phyloP scores from a whole-genome alignment of 2,113 vertebrate genomes.

The Takifugu bimaculatus region DNA sequence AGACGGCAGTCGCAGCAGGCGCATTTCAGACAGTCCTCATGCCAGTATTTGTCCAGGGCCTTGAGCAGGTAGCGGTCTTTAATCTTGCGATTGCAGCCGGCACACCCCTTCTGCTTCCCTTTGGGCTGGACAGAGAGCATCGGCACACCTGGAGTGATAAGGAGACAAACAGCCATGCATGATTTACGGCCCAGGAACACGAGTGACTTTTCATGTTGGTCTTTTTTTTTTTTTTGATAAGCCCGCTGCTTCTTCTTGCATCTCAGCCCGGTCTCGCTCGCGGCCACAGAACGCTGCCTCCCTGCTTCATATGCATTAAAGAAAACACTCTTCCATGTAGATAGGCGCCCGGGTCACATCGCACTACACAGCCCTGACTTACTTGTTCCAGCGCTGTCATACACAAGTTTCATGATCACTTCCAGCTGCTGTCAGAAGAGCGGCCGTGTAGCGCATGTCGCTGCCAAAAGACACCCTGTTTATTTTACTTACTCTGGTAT shows the following conservation, averaged over 20 bases:
- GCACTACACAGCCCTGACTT: constrained; percentile 52
- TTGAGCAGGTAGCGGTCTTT: constrained; percentile 99
- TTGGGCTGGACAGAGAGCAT: constrained; percentile 99
- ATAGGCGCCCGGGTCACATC: constrained; percentile 71
- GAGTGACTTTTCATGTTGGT: constrained; percentile 72
- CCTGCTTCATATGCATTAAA: constrained; percentile 76
- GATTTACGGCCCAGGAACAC: constrained; percentile 74
- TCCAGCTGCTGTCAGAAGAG: constrained; percentile 28
- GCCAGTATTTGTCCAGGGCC: constrained; percentile 99
- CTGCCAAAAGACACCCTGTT: constrained; percentile 31
- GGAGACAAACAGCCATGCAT: constrained; percentile 70
- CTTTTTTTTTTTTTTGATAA: constrained; percentile 69
- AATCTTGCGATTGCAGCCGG: constrained; percentile 99
- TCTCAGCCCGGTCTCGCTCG: constrained; percentile 46
- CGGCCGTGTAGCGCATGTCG: constrained; percentile 25
- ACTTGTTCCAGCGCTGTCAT: constrained; percentile 48
- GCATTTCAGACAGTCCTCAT: constrained; percentile 98
- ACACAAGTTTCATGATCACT: constrained; percentile 61
- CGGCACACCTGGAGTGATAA: constrained; percentile 86
- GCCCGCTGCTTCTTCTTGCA: constrained; percentile 57
- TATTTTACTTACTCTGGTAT: constrained; percentile 63
- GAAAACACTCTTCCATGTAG: constrained; percentile 68
- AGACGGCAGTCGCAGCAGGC: constrained; percentile 99
- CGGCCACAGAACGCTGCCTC: constrained; percentile 53
- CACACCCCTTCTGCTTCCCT: constrained; percentile 99